Evolutionary conservation across 2,113 vertebrate species (phyloP).

Genomic region (Ciconia boyciana): DNA sequence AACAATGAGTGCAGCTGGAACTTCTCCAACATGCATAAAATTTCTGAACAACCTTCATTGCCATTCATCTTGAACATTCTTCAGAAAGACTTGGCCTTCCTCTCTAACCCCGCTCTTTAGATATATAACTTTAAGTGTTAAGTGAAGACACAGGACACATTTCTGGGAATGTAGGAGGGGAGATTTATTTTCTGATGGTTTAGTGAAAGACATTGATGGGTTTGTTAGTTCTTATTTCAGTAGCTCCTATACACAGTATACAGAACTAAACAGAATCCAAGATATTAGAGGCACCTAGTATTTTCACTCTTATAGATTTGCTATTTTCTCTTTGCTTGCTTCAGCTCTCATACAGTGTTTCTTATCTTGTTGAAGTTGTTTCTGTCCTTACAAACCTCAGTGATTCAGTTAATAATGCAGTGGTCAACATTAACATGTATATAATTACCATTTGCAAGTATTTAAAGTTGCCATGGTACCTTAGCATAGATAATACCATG

Average conservation of each 20-base stretch:
- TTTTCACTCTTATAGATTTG: background rate
- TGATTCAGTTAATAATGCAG: background rate
- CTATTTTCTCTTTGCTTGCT: background rate
- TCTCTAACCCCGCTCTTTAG: background rate
- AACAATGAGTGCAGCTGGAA: background rate
- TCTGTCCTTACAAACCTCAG: background rate
- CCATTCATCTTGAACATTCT: slow-evolving; percentile 7
- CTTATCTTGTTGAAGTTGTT: background rate
- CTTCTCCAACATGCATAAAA: background rate
- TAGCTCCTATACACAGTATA: background rate
- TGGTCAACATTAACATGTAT: background rate
- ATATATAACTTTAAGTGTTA: background rate
- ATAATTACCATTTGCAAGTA: background rate
- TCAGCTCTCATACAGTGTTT: background rate
- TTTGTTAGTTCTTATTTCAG: slow-evolving; percentile 9
- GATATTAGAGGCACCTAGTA: background rate
- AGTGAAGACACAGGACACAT: background rate
- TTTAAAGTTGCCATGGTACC: background rate
- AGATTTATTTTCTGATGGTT: background rate
- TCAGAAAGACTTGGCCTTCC: background rate
- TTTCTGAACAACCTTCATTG: background rate
- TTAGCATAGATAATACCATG: background rate
- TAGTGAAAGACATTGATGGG: background rate
- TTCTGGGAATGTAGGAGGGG: background rate
- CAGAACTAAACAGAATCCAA: background rate